Evolutionary conservation across 2,888 invertebrate species (phyloP).

Genomic region (Ametastegia equiseti): DNA sequence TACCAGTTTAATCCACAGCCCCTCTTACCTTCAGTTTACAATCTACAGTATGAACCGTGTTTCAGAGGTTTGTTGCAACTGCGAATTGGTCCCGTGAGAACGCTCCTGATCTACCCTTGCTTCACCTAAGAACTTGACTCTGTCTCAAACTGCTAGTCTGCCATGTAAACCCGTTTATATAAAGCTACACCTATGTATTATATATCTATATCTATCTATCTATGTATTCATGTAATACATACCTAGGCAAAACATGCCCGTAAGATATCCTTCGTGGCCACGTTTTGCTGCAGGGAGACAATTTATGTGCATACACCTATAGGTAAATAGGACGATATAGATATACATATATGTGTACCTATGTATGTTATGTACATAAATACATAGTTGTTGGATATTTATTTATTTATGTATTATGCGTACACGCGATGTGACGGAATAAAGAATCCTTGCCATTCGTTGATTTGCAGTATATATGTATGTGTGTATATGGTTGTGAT

Average conservation of each 20-base stretch:
- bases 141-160: constrained; percentile 5
- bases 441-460: neutral
- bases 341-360: neutral
- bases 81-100: constrained; percentile 1
- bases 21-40: too few species aligned
- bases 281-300: too few species aligned
- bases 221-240: too few species aligned
- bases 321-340: too few species aligned
- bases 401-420: neutral
- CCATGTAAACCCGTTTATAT: too few species aligned
- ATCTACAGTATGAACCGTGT: neutral
- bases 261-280: too few species aligned
- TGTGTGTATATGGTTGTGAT: neutral
- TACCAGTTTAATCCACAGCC: neutral
- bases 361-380: neutral
- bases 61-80: neutral
- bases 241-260: too few species aligned
- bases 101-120: neutral
- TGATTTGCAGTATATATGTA: neutral
- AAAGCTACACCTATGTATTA: neutral
- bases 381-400: constrained; percentile 22
- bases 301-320: too few species aligned
- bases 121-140: neutral
- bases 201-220: neutral
- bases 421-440: constrained; percentile 18